Evolutionary conservation across 2,888 invertebrate species (phyloP).

Genomic region (Darwinula stevensoni): DNA sequence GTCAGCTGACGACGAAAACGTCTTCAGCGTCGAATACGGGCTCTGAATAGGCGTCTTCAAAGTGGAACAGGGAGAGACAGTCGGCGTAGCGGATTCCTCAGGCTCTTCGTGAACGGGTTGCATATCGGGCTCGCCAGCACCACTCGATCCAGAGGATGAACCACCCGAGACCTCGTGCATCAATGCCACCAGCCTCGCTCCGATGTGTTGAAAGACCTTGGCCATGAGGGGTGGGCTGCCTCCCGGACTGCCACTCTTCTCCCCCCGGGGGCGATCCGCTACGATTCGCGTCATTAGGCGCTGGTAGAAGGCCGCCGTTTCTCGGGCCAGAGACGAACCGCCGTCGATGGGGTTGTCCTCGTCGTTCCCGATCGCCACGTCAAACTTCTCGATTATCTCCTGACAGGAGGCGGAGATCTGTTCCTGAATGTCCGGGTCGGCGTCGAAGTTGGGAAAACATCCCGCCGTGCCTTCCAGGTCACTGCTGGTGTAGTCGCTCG

Average conservation of each 20-base stretch:
- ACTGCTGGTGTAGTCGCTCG: slow-evolving; percentile 66
- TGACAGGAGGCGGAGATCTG: slow-evolving; percentile 66
- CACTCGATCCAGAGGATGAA: not conserved
- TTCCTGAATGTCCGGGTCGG: slow-evolving; percentile 25
- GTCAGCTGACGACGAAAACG: not conserved
- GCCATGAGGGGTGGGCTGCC: slow-evolving; percentile 51
- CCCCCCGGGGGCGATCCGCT: slow-evolving; percentile 1
- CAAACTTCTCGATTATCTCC: slow-evolving; percentile 60
- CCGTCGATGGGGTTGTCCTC: too few relatives aligned
- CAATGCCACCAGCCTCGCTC: slow-evolving; percentile 49
- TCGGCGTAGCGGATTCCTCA: not conserved
- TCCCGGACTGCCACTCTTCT: slow-evolving; percentile 17
- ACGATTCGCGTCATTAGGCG: slow-evolving; percentile 32
- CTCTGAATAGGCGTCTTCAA: not conserved
- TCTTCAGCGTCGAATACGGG: not conserved
- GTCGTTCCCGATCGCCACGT: slow-evolving; percentile 16
- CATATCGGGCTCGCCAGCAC: too few relatives aligned
- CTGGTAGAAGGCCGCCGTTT: slow-evolving; percentile 60
- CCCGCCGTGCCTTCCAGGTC: slow-evolving; percentile 26
- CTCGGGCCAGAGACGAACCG: slow-evolving; percentile 26
- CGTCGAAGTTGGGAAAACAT: slow-evolving; percentile 5
- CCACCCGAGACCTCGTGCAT: slow-evolving; percentile 66
- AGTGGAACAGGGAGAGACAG: not conserved
- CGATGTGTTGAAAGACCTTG: slow-evolving; percentile 74
- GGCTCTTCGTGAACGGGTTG: not conserved